A percentile compares a stretch with the other conserved stretches of the same genome.
These are phyloP conservation scores for Intellagama lesueurii DNA, from an alignment of 2,797 vertebrate genomes.

Conservation along the genomic window DNA sequence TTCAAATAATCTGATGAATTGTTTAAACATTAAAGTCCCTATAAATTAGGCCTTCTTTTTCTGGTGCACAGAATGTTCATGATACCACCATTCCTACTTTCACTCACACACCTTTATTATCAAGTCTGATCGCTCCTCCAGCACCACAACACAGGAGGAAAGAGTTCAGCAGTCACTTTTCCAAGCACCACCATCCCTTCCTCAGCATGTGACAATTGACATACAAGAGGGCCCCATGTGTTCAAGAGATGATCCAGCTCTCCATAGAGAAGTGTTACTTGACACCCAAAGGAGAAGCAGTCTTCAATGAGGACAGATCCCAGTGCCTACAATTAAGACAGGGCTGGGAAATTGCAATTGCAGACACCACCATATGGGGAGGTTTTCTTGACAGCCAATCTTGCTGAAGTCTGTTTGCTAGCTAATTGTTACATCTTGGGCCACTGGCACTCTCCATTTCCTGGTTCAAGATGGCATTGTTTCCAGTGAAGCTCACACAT, in stretches of 20 bases:
- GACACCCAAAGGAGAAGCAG: slow-evolving; percentile 5
- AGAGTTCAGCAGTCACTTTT: neutral
- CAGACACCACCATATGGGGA: slow-evolving; percentile 41
- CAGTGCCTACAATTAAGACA: neutral
- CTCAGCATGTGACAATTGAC: neutral
- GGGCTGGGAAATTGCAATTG: slow-evolving; percentile 20
- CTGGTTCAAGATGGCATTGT: slow-evolving; percentile 38
- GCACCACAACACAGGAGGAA: too few relatives aligned
- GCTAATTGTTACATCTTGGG: slow-evolving; percentile 2
- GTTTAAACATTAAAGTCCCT: neutral
- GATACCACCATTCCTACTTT: neutral
- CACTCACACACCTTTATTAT: neutral
- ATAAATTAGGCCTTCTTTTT: neutral
- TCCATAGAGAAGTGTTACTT: neutral
- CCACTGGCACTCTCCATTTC: slow-evolving; percentile 41
- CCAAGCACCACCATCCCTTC: neutral
- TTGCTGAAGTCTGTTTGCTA: slow-evolving; percentile 40
- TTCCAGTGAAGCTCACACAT: slow-evolving; percentile 42
- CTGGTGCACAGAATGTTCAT: neutral
- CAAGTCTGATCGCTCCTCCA: neutral
- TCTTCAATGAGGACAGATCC: neutral
- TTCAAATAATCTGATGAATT: neutral
- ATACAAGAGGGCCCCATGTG: neutral
- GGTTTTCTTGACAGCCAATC: slow-evolving; percentile 44
- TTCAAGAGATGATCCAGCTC: neutral